phyloP scores from a whole-genome alignment of 1,140 invertebrate genomes.

The Drosophila miranda region DNA sequence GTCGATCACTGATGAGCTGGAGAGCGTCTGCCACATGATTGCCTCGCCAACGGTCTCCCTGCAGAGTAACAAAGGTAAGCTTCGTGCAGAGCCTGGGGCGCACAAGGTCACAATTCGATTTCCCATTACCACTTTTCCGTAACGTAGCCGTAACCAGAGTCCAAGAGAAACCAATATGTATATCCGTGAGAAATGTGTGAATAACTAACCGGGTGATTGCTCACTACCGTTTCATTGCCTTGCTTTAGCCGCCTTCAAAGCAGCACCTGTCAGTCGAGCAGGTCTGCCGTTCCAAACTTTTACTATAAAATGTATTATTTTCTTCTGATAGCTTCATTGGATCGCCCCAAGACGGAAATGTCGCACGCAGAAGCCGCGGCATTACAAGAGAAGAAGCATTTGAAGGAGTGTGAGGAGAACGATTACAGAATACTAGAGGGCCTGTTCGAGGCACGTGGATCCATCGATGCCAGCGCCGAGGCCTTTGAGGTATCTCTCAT shows the following conservation, averaged over 20 bases:
- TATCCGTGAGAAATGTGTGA: slow-evolving; percentile 35
- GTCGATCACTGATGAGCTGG: slow-evolving; percentile 96
- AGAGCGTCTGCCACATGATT: slow-evolving; percentile 89
- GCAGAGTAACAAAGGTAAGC: slow-evolving; percentile 80
- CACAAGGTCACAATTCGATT: slow-evolving; percentile 2
- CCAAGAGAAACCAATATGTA: neutral
- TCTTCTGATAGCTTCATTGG: slow-evolving; percentile 60
- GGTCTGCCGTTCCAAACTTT: too few species aligned
- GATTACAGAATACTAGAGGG: slow-evolving; percentile 96
- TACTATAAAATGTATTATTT: too few species aligned
- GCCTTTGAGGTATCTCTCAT: slow-evolving; percentile 65
- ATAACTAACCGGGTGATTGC: slow-evolving; percentile 60
- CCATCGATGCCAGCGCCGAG: slow-evolving; percentile 69
- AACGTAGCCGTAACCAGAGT: too few species aligned
- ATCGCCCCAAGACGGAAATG: slow-evolving; percentile 84
- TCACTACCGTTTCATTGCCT: slow-evolving; percentile 61
- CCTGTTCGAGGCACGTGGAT: slow-evolving; percentile 89
- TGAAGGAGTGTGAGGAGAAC: slow-evolving; percentile 94
- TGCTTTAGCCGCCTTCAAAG: slow-evolving; percentile 48
- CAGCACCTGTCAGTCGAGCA: slow-evolving; percentile 3
- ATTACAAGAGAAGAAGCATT: slow-evolving; percentile 91
- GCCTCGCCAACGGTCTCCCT: slow-evolving; percentile 80
- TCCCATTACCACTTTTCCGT: too few species aligned
- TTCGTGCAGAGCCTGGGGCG: slow-evolving; percentile 25
- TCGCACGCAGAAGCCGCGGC: slow-evolving; percentile 91